Evolutionary conservation across 2,113 vertebrate genomes (phyloP).

Genomic region (Mungos mungo): DNA sequence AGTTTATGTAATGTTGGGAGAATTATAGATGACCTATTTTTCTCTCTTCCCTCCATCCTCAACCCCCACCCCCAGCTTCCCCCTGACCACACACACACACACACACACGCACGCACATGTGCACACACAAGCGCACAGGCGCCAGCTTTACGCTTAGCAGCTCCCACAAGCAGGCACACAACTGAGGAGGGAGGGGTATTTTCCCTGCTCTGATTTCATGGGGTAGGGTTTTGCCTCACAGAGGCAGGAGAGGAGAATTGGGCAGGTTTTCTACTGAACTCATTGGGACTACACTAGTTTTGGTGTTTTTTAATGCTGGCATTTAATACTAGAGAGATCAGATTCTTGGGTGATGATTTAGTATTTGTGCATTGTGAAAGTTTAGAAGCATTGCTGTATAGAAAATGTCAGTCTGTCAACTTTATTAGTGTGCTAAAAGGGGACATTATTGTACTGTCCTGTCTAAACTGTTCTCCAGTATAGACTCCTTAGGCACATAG

Average conservation of each 20-base stretch:
- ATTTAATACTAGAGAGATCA: slow-evolving; percentile 75
- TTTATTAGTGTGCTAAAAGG: slow-evolving; percentile 26
- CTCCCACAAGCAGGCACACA: neutral
- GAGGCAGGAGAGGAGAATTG: slow-evolving; percentile 12
- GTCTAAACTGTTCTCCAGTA: slow-evolving; percentile 56
- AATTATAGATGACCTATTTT: neutral
- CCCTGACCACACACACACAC: neutral
- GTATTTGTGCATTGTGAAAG: slow-evolving; percentile 74
- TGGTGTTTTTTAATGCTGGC: slow-evolving; percentile 68
- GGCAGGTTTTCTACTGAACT: slow-evolving; percentile 48
- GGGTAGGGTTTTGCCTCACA: slow-evolving; percentile 23
- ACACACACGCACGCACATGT: neutral
- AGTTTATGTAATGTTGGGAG: neutral
- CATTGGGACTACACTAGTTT: slow-evolving; percentile 73
- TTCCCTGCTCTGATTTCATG: neutral
- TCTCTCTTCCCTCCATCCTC: neutral
- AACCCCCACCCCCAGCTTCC: neutral
- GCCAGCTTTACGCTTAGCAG: neutral
- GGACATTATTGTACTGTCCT: slow-evolving; percentile 26
- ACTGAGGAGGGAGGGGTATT: neutral
- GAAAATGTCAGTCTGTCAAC: slow-evolving; percentile 73
- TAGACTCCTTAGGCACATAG: slow-evolving; percentile 69
- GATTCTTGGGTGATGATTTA: slow-evolving; percentile 69
- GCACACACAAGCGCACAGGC: no score
- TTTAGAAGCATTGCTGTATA: slow-evolving; percentile 74